Conservation (phyloP, 2,797 vertebrate genomes). For the Anguilla marmorata region DNA sequence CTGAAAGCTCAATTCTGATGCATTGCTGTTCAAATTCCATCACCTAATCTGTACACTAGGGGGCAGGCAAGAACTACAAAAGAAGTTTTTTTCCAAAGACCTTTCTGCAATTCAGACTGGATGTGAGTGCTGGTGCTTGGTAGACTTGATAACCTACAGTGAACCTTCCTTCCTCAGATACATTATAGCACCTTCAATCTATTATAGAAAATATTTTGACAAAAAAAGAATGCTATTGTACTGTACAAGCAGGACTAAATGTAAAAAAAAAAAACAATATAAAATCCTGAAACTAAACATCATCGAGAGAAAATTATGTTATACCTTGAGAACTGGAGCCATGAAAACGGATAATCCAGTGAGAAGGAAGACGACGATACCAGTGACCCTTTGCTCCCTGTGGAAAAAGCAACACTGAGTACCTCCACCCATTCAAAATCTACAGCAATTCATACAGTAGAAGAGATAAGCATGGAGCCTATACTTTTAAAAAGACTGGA, state of each 20-base stretch:
- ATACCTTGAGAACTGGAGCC: slow-evolving; percentile 97
- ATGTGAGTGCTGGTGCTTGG: background rate
- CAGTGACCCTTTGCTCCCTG: slow-evolving; percentile 96
- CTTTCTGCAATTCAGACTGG: background rate
- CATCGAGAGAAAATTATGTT: background rate
- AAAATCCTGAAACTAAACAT: background rate
- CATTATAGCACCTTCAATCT: background rate
- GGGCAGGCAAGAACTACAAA: slow-evolving; percentile 40
- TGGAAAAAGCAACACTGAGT: slow-evolving; percentile 40
- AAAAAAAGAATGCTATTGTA: background rate
- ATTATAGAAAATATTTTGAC: background rate
- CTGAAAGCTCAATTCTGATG: background rate
- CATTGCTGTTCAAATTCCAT: background rate
- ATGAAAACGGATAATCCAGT: slow-evolving; percentile 96
- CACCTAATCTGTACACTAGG: slow-evolving; percentile 50
- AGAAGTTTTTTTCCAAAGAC: background rate
- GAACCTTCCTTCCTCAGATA: background rate
- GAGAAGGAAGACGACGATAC: slow-evolving; percentile 89
- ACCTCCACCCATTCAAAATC: background rate
- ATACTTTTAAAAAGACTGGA: background rate
- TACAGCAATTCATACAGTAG: background rate
- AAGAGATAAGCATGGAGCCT: slow-evolving; percentile 14
- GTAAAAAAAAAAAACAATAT: background rate
- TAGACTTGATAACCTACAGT: background rate
- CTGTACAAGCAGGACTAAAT: background rate